Evolutionary conservation across 2,797 vertebrate species (phyloP), one percentile per base, ranked within the genome.

Genomic region (Cetoscarus ocellatus): DNA sequence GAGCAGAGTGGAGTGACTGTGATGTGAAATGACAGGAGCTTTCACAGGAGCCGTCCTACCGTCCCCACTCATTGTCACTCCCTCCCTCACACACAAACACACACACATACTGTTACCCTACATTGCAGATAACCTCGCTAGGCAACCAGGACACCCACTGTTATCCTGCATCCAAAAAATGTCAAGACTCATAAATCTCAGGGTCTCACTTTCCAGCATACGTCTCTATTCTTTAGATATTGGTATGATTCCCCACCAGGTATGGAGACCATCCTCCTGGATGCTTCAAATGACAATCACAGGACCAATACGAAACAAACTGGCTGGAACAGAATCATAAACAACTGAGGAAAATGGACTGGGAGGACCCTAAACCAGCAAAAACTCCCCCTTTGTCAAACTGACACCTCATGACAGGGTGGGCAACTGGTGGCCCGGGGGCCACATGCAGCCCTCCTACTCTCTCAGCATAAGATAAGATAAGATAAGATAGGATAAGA

Each of bases 21-120:
- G 88, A 93, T 91, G 79, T 84, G 89, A 84, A 82, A 81, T 84
- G 91, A 92, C 91, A 90, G 88, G 60, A 49, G 78, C 87, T 88
- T 92, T 91, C 85, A 92, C 80, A 69, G 69, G 75, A 80, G 60
- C 85, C 47, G 42, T 72, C 78, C 86, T 48, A 75, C 75, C 68
- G 19, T 86, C 86, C 71, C 36, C 61, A 10, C 72, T 81, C 80
- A 82, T 74, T 89, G 80, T 85, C 76, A 81, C 69, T 79, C 62
- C 39, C 69, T 49, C 54, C 12, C 56, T 59, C 47, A 45, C 54
- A 66, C 49, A 66, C 48, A 52, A 40, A 59, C 52, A 61, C 53
- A 73, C 58, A 63, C 65, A 68, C 62, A 59, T 65, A 77, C 14
- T 45, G 39, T 40, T 39, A 60, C 43, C 45, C 63, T n/a, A 66